phyloP scores from a whole-genome alignment of 2,888 invertebrate species.

The Diaphora mendica region DNA sequence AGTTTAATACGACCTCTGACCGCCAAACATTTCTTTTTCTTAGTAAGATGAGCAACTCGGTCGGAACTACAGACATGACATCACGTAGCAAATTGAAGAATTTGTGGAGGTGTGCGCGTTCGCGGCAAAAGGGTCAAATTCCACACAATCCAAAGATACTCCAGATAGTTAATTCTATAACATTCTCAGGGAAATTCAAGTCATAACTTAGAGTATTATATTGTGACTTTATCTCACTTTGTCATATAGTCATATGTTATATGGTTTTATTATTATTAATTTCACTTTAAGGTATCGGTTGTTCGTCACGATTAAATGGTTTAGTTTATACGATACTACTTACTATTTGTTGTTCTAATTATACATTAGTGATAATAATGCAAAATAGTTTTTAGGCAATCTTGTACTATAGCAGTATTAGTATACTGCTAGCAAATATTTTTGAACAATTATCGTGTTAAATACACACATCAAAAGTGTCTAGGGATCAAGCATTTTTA shows the following conservation, averaged over 20 bases:
- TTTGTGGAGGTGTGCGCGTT: conserved; percentile 39
- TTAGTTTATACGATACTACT: not conserved
- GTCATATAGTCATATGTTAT: not conserved
- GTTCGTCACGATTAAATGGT: not conserved
- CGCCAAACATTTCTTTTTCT: conserved; percentile 10
- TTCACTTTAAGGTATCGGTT: not conserved
- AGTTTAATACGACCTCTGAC: conserved; percentile 1
- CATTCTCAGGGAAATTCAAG: conserved; percentile 32
- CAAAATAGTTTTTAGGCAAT: not conserved
- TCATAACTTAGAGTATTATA: conserved; percentile 36
- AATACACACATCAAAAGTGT: too few relatives aligned
- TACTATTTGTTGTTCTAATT: not conserved
- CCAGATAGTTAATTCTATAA: conserved; percentile 39
- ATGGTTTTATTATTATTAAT: not conserved
- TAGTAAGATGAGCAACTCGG: conserved; percentile 36
- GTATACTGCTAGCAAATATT: too few relatives aligned
- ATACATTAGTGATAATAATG: not conserved
- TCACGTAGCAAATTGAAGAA: conserved; percentile 52
- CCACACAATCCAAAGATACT: conserved; percentile 23
- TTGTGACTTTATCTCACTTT: not conserved
- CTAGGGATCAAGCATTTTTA: too few relatives aligned
- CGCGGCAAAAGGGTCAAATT: conserved; percentile 48
- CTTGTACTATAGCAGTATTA: too few relatives aligned
- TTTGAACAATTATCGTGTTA: not conserved
- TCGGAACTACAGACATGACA: conserved; percentile 29